Conservation (phyloP, 2,113 vertebrate species). For the Salminus brasiliensis region DNA sequence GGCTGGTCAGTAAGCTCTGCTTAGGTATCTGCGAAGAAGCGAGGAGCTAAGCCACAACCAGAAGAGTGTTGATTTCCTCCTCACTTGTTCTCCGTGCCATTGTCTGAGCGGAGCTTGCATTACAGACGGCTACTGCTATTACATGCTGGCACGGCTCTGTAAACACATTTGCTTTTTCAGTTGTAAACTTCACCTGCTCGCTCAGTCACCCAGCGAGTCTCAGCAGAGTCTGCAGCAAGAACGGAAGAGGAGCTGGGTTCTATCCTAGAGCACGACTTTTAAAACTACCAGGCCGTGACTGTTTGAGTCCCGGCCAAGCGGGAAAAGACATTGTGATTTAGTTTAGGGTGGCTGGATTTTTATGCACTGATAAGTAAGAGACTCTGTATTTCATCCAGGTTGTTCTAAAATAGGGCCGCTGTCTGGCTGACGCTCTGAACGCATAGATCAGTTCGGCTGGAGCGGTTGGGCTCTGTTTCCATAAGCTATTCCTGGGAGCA, state of each 20-base stretch:
- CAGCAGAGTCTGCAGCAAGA: too few species aligned
- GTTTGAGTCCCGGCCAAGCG: neutral
- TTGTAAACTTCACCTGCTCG: neutral
- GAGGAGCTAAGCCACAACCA: neutral
- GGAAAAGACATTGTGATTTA: neutral
- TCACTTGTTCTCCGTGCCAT: neutral
- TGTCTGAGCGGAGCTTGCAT: neutral
- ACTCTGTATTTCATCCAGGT: neutral
- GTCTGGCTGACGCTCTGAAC: neutral
- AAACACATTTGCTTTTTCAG: slow-evolving; percentile 1
- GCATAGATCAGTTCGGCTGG: neutral
- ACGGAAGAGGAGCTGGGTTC: too few species aligned
- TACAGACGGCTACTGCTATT: neutral
- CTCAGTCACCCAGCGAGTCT: neutral
- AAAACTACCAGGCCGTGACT: neutral
- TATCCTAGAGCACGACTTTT: neutral
- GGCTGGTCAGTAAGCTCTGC: neutral
- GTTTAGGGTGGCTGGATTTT: too few species aligned
- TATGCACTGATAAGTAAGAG: too few species aligned
- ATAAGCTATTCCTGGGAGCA: slow-evolving; percentile 61
- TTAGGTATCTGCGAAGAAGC: neutral
- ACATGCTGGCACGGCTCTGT: neutral
- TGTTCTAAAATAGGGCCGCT: neutral
- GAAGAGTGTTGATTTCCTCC: neutral
- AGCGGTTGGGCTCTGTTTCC: neutral